These are phyloP conservation scores for Arctopsyche grandis DNA, from an alignment of 1,140 invertebrate genomes.

Conservation along the genomic window DNA sequence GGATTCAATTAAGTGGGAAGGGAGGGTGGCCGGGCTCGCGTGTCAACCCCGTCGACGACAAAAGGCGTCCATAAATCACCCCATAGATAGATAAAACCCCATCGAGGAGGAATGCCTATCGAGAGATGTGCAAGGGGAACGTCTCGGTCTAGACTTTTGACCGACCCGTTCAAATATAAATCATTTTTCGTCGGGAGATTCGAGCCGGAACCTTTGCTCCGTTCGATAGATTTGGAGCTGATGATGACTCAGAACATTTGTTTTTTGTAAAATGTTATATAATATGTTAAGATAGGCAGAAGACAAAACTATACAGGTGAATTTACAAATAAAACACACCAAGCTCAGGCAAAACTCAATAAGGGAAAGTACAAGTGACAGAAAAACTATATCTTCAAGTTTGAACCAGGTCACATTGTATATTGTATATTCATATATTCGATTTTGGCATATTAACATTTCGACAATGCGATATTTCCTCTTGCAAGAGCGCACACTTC, in stretches of 20 bases:
- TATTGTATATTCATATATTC: neutral
- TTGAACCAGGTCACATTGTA: neutral
- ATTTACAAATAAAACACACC: no score
- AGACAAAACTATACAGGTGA: no score
- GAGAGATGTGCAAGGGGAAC: conserved; percentile 14
- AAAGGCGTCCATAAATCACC: conserved; percentile 23
- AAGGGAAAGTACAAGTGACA: no score
- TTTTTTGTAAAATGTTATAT: no score
- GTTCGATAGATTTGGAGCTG: neutral
- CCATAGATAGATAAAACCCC: conserved; percentile 24
- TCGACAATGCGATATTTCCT: neutral
- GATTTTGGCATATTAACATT: neutral
- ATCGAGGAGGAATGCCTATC: conserved; percentile 28
- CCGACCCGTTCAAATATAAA: conserved; percentile 18
- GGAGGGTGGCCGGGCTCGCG: neutral
- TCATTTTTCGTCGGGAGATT: conserved; percentile 31
- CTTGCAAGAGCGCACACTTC: neutral
- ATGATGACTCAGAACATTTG: neutral
- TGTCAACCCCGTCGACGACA: neutral
- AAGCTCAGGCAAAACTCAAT: no score
- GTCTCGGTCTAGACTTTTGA: conserved; percentile 19
- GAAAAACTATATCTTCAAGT: no score
- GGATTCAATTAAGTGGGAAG: conserved; percentile 35
- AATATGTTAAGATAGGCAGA: no score
- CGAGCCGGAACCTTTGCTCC: neutral